A percentile compares a stretch with the other conserved stretches of the same genome.
Evolutionary conservation across 2,888 invertebrate genomes (phyloP).

Genomic region (Oxycera nigricornis): DNA sequence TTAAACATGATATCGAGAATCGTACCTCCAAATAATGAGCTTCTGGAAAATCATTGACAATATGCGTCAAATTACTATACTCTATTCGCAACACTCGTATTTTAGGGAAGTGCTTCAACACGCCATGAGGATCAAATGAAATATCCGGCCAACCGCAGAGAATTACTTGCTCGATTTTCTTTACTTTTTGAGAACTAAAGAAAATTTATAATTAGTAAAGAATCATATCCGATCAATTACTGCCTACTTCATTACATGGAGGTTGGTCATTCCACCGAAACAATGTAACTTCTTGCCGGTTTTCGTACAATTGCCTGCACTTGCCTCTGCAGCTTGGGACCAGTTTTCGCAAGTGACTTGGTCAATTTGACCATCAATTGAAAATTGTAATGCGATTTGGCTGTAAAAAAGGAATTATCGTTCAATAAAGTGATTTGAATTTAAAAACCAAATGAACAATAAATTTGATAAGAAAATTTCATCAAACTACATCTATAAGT

Average conservation of each 20-base stretch:
- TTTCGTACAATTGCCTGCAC: slow-evolving; percentile 55
- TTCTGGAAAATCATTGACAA: slow-evolving; percentile 57
- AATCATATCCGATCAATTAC: slow-evolving; percentile 2
- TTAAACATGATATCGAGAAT: background rate
- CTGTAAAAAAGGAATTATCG: background rate
- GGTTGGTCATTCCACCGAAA: slow-evolving; percentile 57
- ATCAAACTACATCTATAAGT: too few species aligned
- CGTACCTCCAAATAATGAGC: slow-evolving; percentile 55
- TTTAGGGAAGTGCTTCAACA: slow-evolving; percentile 55
- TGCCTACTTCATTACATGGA: slow-evolving; percentile 52
- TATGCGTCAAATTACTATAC: slow-evolving; percentile 56
- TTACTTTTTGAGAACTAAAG: slow-evolving; percentile 22
- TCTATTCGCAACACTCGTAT: slow-evolving; percentile 56
- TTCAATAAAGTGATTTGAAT: background rate
- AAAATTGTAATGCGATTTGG: slow-evolving; percentile 4
- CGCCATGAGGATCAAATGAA: slow-evolving; percentile 54
- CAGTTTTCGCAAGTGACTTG: slow-evolving; percentile 53
- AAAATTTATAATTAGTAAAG: background rate
- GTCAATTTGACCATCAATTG: slow-evolving; percentile 20
- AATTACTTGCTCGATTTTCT: slow-evolving; percentile 46
- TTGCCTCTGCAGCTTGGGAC: slow-evolving; percentile 54
- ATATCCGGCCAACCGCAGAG: slow-evolving; percentile 57
- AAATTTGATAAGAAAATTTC: too few species aligned
- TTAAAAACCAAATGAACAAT: too few species aligned
- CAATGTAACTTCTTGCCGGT: slow-evolving; percentile 54